Percentiles rank a stretch among this genome's conserved stretches.
Evolutionary conservation across 2,888 invertebrate genomes (phyloP).

Genomic region (Ditylenchus weischeri): DNA sequence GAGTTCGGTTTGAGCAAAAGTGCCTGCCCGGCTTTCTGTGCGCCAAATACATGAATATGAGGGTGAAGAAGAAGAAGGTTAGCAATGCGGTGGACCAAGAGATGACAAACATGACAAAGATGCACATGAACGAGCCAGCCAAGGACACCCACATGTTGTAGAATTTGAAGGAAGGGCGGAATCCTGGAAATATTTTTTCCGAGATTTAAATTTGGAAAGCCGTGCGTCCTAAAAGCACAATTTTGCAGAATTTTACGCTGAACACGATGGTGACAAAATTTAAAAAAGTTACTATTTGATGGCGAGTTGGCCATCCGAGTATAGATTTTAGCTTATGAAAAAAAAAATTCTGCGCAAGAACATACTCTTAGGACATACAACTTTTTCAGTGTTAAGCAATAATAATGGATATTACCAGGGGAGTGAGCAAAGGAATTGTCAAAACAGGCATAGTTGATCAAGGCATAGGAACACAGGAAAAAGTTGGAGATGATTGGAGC

Average conservation of each 20-base stretch:
- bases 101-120: constrained; percentile 65
- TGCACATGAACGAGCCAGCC: constrained; percentile 70
- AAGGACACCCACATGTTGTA: constrained; percentile 88
- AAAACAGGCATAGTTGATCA: constrained; percentile 90
- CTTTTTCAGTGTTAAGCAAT: no score
- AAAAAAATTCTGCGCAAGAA: no score
- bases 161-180: constrained; percentile 65
- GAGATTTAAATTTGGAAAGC: not conserved
- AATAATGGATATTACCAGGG: constrained; percentile 58
- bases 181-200: constrained; percentile 48
- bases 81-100: constrained; percentile 64
- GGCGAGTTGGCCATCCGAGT: no score
- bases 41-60: constrained; percentile 84
- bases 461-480: constrained; percentile 85
- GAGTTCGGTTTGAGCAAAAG: not conserved
- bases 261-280: no score
- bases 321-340: no score
- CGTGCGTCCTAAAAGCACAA: no score
- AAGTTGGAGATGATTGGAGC: constrained; percentile 89
- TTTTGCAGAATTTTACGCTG: no score
- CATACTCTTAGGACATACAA: no score
- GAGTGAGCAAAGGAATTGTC: constrained; percentile 81
- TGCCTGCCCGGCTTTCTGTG: constrained; percentile 80
- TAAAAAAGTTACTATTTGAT: no score
- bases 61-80: constrained; percentile 62